Evolutionary conservation across 2,797 vertebrate genomes (phyloP).

Genomic region (Clarias pachynema): DNA sequence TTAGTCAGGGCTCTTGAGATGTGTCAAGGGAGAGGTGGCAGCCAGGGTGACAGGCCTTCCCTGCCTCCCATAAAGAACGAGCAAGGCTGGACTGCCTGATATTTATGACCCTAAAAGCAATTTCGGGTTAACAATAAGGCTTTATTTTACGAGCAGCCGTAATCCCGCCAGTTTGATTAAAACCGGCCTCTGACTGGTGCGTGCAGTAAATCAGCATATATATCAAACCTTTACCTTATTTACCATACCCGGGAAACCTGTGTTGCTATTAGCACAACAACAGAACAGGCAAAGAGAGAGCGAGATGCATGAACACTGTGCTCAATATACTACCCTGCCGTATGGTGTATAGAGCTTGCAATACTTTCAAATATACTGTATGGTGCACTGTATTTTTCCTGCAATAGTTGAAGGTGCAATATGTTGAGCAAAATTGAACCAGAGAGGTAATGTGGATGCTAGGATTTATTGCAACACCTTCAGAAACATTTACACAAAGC

Average conservation of each 20-base stretch:
- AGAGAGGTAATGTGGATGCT: neutral
- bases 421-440: neutral
- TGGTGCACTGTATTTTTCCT: neutral
- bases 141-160: slow-evolving; percentile 66
- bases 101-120: slow-evolving; percentile 74
- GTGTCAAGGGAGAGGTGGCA: slow-evolving; percentile 60
- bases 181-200: slow-evolving; percentile 67
- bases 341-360: neutral
- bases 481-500: slow-evolving; percentile 5
- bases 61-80: slow-evolving; percentile 66
- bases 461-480: too few species aligned
- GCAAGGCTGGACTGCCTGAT: slow-evolving; percentile 67
- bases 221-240: slow-evolving; percentile 57
- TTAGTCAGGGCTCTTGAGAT: slow-evolving; percentile 47
- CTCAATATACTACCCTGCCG: neutral
- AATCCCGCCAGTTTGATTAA: slow-evolving; percentile 75
- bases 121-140: slow-evolving; percentile 75
- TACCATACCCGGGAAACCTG: slow-evolving; percentile 28
- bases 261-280: neutral
- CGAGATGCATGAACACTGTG: neutral
- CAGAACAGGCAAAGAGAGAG: neutral
- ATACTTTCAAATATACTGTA: neutral
- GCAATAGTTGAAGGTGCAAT: neutral
- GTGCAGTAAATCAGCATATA: slow-evolving; percentile 59
- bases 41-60: slow-evolving; percentile 48